Evolutionary conservation across 2,797 vertebrate genomes (phyloP).

Genomic region (Tapera naevia): DNA sequence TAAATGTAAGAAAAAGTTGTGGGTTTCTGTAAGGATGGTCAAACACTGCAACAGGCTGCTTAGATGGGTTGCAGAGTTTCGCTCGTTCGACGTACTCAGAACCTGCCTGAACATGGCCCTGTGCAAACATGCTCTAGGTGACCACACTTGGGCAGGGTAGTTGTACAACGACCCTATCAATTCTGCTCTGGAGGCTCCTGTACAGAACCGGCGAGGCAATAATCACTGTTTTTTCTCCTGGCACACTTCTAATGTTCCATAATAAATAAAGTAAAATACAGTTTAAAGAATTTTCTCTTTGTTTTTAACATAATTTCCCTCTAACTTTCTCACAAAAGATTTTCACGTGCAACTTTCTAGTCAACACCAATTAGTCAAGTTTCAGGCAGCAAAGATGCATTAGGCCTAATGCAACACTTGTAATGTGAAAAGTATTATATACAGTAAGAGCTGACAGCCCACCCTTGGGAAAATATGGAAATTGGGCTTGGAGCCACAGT

Average conservation of each 20-base stretch:
- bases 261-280: neutral
- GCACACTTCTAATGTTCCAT: neutral
- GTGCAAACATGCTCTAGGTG: neutral
- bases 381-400: constrained; percentile 8
- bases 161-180: neutral
- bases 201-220: neutral
- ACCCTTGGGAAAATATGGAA: constrained; percentile 39
- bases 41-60: neutral
- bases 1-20: neutral
- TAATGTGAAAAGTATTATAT: constrained; percentile 1
- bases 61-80: neutral
- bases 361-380: neutral
- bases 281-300: neutral
- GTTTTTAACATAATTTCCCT: neutral
- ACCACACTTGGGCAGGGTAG: rapidly evolving
- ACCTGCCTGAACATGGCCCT: neutral
- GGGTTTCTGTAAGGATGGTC: neutral
- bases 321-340: neutral
- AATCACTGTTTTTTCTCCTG: neutral
- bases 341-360: neutral
- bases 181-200: neutral
- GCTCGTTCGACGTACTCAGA: neutral
- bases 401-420: constrained; percentile 4
- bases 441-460: constrained; percentile 29
- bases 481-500: neutral